Evolutionary conservation across 2,113 vertebrate genomes (phyloP).

Genomic region (Collichthys lucidus): DNA sequence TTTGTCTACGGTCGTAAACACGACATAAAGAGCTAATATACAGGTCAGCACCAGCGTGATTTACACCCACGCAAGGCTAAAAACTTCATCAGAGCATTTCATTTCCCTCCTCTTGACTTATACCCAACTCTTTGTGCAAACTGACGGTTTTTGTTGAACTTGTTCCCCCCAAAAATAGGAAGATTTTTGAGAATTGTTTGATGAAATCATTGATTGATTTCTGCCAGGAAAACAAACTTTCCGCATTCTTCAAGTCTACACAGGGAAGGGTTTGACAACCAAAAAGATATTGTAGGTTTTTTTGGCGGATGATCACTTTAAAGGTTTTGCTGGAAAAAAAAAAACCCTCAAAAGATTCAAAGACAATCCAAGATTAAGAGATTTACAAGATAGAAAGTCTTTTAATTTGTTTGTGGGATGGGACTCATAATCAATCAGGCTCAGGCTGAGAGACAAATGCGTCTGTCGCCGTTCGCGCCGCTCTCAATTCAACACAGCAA

Average conservation of each 20-base stretch:
- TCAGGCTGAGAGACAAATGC: constrained; percentile 21
- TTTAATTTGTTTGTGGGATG: constrained; percentile 53
- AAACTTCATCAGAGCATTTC: constrained; percentile 53
- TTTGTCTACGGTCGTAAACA: constrained; percentile 80
- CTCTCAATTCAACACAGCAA: neutral
- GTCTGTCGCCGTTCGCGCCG: constrained; percentile 12
- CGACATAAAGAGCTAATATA: constrained; percentile 76
- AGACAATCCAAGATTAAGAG: constrained; percentile 34
- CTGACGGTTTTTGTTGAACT: constrained; percentile 3
- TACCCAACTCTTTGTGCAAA: neutral
- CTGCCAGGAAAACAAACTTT: neutral
- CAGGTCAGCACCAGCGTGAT: constrained; percentile 73
- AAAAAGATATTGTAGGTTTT: neutral
- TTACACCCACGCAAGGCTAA: constrained; percentile 44
- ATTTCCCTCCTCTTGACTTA: constrained; percentile 10
- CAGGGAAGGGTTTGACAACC: neutral
- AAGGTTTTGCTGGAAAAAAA: constrained; percentile 9
- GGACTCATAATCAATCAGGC: constrained; percentile 46
- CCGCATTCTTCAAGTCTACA: neutral
- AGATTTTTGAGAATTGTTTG: neutral
- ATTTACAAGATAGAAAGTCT: constrained; percentile 50
- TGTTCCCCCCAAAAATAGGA: neutral
- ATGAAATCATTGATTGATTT: constrained; percentile 1
- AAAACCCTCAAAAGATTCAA: constrained; percentile 4
- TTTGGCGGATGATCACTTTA: neutral